Evolutionary conservation across 2,797 vertebrate genomes (phyloP).

Genomic region (Hirundo rustica): DNA sequence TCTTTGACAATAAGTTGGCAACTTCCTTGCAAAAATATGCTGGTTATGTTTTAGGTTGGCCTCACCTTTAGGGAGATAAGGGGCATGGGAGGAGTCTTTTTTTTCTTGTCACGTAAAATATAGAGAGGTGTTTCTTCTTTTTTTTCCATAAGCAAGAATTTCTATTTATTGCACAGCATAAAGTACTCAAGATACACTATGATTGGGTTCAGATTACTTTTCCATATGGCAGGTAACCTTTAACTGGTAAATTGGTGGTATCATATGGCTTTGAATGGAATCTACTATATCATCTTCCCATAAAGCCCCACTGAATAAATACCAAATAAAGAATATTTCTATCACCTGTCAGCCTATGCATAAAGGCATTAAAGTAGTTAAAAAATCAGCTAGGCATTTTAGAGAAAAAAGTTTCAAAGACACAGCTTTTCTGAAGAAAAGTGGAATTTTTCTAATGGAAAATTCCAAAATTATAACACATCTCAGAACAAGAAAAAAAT

Average conservation of each 20-base stretch:
- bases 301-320: not conserved
- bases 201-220: not conserved
- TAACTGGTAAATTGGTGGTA: not conserved
- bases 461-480: not conserved
- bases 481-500: not conserved
- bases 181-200: not conserved
- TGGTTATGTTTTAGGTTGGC: not conserved
- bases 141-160: not conserved
- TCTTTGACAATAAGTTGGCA: constrained; percentile 49
- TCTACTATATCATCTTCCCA: not conserved
- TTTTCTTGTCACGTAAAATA: not conserved
- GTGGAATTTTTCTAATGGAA: not conserved
- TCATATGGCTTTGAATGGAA: not conserved
- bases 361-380: not conserved
- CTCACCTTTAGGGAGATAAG: constrained; percentile 29
- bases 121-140: not conserved
- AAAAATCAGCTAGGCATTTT: not conserved
- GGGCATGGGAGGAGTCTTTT: not conserved
- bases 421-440: not conserved
- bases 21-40: not conserved
- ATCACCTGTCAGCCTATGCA: not conserved
- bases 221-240: not conserved
- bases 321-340: constrained; percentile 17
- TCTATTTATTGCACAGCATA: not conserved
- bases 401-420: not conserved